phyloP scores from a whole-genome alignment of 2,888 invertebrate species.

The Sinopyrophorus schimmeli region DNA sequence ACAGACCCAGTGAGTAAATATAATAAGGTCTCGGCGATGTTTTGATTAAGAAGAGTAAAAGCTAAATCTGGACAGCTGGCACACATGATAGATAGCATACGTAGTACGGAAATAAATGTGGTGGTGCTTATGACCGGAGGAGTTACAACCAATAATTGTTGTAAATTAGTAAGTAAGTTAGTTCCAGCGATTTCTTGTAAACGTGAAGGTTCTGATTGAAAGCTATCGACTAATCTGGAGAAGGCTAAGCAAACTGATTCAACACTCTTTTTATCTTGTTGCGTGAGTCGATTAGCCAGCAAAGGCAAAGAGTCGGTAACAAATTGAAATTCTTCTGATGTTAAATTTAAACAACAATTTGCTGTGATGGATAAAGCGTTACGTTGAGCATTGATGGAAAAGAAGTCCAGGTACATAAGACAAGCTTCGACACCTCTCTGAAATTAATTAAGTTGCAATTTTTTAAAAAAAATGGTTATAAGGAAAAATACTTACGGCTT shows the following conservation, averaged over 20 bases:
- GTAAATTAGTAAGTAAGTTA: constrained; percentile 88
- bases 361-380: constrained; percentile 95
- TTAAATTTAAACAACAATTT: constrained; percentile 95
- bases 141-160: constrained; percentile 90
- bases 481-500: constrained; percentile 67
- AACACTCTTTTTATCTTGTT: constrained; percentile 96
- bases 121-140: constrained; percentile 94
- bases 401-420: constrained; percentile 96
- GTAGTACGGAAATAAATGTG: constrained; percentile 94
- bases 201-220: constrained; percentile 87
- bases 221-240: constrained; percentile 94
- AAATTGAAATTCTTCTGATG: constrained; percentile 91
- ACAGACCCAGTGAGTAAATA: constrained; percentile 92
- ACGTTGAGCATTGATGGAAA: constrained; percentile 96
- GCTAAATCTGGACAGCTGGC: constrained; percentile 93
- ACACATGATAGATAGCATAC: constrained; percentile 96
- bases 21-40: constrained; percentile 93
- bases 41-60: constrained; percentile 87
- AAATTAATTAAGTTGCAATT: no score
- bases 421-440: constrained; percentile 95
- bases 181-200: constrained; percentile 93
- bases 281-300: constrained; percentile 76
- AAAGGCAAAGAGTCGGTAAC: constrained; percentile 86
- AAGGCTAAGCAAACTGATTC: constrained; percentile 97
- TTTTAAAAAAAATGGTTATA: constrained; percentile 14